Evolutionary conservation across 2,888 invertebrate species (phyloP).

Genomic region (Litoditis marina): DNA sequence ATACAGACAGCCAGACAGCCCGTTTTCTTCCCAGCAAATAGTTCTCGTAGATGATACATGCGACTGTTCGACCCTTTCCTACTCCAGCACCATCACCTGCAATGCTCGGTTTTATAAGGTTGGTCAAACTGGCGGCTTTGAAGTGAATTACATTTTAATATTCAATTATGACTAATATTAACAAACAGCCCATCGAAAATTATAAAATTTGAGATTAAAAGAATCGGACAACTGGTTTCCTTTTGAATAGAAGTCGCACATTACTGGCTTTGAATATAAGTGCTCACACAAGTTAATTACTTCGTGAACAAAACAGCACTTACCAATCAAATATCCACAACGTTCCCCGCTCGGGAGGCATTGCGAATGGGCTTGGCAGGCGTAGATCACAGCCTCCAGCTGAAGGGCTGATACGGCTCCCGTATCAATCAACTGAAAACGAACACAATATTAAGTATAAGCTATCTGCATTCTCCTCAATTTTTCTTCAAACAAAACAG

Average conservation of each 20-base stretch:
- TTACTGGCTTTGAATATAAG: not conserved
- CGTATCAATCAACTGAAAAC: slow-evolving; percentile 69
- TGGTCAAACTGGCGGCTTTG: no score
- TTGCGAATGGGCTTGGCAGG: slow-evolving; percentile 90
- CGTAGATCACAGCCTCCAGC: slow-evolving; percentile 92
- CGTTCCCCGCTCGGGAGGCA: slow-evolving; percentile 73
- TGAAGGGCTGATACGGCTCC: slow-evolving; percentile 91
- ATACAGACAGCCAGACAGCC: slow-evolving; percentile 72
- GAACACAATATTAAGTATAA: not conserved
- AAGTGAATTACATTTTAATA: no score
- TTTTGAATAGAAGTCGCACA: not conserved
- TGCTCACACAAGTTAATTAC: slow-evolving; percentile 9
- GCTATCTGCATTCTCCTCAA: no score
- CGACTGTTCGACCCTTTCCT: slow-evolving; percentile 94
- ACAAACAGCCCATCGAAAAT: no score
- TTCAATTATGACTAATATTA: no score
- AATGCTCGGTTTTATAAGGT: no score
- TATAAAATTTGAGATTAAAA: no score
- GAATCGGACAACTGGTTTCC: not conserved
- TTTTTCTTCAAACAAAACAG: no score
- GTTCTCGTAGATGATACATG: slow-evolving; percentile 96
- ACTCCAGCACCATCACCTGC: slow-evolving; percentile 95
- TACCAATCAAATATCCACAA: slow-evolving; percentile 90
- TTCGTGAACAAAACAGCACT: slow-evolving; percentile 1
- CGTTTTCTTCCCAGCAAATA: slow-evolving; percentile 70